phyloP scores from a whole-genome alignment of 23 tunicate species.

The Styela plicata region DNA sequence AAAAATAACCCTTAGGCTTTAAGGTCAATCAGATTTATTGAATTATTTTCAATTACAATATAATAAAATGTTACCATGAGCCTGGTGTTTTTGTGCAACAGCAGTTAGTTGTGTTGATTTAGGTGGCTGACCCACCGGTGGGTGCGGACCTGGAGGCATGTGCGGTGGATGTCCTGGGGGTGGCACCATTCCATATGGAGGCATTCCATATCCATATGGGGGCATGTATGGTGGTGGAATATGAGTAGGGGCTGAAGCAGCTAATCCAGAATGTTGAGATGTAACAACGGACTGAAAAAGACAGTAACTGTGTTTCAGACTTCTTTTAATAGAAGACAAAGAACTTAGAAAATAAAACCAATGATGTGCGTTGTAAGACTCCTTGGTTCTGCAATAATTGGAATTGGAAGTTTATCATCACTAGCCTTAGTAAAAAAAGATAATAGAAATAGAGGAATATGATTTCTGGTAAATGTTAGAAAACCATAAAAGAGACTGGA shows the following conservation, averaged over 20 bases:
- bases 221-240: conserved; percentile 53
- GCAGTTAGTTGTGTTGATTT: conserved; percentile 3
- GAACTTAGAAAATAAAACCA: too few relatives aligned
- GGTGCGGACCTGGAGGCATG: conserved; percentile 36
- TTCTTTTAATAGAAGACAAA: too few relatives aligned
- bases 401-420: too few relatives aligned
- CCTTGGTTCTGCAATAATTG: too few relatives aligned
- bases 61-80: too few relatives aligned
- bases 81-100: too few relatives aligned
- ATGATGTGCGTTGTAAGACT: too few relatives aligned
- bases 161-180: conserved; percentile 18
- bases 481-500: too few relatives aligned
- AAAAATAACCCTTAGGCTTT: not conserved
- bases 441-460: too few relatives aligned
- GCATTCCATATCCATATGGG: conserved; percentile 31
- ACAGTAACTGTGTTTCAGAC: too few relatives aligned
- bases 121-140: conserved; percentile 14
- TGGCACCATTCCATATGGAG: conserved; percentile 25
- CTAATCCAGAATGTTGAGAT: conserved; percentile 66
- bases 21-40: not conserved
- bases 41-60: not conserved
- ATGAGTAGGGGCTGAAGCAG: conserved; percentile 53
- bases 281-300: conserved; percentile 72
- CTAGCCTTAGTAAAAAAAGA: too few relatives aligned
- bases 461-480: too few relatives aligned